These are phyloP conservation scores for Dipodomys ordii DNA, from an alignment of 2,113 vertebrate species.

Conservation along the genomic window DNA sequence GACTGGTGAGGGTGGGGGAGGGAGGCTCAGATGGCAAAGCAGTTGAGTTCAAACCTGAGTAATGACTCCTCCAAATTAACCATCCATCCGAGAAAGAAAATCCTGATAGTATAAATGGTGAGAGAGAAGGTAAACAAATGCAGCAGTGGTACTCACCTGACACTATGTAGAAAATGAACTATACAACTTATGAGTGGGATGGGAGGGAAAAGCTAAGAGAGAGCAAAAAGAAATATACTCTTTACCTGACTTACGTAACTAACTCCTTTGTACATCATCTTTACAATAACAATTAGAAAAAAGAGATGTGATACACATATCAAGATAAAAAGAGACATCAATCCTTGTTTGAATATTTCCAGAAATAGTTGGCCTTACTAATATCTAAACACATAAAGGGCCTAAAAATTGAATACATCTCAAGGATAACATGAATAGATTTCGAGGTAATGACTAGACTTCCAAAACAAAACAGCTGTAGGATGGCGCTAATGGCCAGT, in stretches of 20 bases:
- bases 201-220: too few relatives aligned
- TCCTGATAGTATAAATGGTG: background rate
- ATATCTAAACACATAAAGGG: constrained; percentile 61
- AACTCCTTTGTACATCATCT: too few relatives aligned
- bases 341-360: constrained; percentile 48
- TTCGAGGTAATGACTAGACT: constrained; percentile 71
- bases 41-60: too few relatives aligned
- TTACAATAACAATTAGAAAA: too few relatives aligned
- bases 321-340: constrained; percentile 54
- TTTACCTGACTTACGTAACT: too few relatives aligned
- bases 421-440: constrained; percentile 68
- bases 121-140: too few relatives aligned
- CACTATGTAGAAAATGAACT: background rate
- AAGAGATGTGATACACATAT: background rate
- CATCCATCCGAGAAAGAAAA: background rate
- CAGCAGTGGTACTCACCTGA: too few relatives aligned
- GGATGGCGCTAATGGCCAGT: background rate
- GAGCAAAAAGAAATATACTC: too few relatives aligned
- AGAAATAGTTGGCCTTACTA: constrained; percentile 68
- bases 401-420: constrained; percentile 64
- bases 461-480: constrained; percentile 18
- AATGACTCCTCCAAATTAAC: background rate
- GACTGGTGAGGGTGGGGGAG: too few relatives aligned
- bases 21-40: too few relatives aligned
- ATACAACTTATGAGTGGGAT: too few relatives aligned